Evolutionary conservation across 2,888 invertebrate genomes (phyloP), one percentile per base, ranked within the genome.

Genomic region (Cheilosia vernalis): DNA sequence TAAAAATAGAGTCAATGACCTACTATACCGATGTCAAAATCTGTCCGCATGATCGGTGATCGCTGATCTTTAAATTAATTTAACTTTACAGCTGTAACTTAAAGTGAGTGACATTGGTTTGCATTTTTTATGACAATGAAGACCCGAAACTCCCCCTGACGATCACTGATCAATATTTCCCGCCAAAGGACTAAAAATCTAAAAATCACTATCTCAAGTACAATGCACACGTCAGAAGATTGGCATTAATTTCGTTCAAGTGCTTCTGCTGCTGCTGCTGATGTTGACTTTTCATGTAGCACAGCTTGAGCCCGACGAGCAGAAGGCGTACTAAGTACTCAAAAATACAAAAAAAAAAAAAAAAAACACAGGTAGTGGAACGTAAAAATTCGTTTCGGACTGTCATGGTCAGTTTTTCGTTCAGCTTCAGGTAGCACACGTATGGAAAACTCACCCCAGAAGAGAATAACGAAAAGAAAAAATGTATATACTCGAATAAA

Each of bases 371-470:
- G 70, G 74, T 83, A 83, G 84, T 78, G 30, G 44, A 63, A 78
- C 61, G 47, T 27, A 67, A 53, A 74, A 79, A 79, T 69, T 70
- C 74, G 81, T 70, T 72, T 80, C 66, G 51, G 72, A 51, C 76
- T 85, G 76, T 72, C 80, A 85, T 67, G 80, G 84, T 85, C 84
- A 80, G 76, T 81, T 64, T 51, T 76, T 56, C 85, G 85, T 85
- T 85, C 80, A 42, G 85, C 85, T 81, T 72, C 85, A 81, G 85
- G 85, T 85, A 85, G 72, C 80, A 85, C 72, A 63, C 49, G 77
- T 77, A 77, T 73, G 73, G 49, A 83, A 78, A 78, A 73, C 40
- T 73, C 67, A 82, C 73, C 61, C 63, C 56, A 63, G 37, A 10
- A 49, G 17, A 15, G 61, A 47, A 47, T 19, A 17, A 9, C 17